phyloP scores from a whole-genome alignment of 2,113 vertebrate genomes.

The Oceanodroma tethys region DNA sequence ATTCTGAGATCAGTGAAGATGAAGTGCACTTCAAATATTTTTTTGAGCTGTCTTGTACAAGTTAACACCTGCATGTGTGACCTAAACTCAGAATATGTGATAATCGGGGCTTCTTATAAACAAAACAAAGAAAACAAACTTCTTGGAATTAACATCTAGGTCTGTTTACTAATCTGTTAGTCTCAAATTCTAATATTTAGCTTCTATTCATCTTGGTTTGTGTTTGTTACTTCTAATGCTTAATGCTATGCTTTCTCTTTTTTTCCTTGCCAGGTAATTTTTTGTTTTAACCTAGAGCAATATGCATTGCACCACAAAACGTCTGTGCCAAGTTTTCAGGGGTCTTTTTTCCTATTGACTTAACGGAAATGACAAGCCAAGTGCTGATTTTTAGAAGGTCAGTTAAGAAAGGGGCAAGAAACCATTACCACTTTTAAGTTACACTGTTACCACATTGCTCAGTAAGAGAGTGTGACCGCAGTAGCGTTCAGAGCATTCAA shows the following conservation, averaged over 20 bases:
- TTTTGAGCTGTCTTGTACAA: conserved; percentile 13
- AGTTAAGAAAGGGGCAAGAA: neutral
- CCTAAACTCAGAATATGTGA: conserved; percentile 2
- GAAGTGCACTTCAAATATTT: neutral
- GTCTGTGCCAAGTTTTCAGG: neutral
- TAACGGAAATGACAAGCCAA: neutral
- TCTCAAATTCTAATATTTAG: conserved; percentile 6
- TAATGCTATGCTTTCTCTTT: neutral
- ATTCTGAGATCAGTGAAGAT: neutral
- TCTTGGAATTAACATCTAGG: conserved; percentile 32
- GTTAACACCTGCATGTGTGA: conserved; percentile 1
- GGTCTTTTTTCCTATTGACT: neutral
- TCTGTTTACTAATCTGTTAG: conserved; percentile 40
- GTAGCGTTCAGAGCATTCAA: neutral
- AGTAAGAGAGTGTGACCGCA: neutral
- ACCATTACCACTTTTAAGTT: neutral
- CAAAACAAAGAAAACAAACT: conserved; percentile 8
- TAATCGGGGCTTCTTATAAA: neutral
- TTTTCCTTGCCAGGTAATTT: conserved; percentile 39
- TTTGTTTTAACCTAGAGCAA: conserved; percentile 1
- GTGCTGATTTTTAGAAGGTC: neutral
- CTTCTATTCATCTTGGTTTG: conserved; percentile 18
- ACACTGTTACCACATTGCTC: neutral
- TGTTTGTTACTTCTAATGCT: conserved; percentile 20
- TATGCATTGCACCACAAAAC: neutral